These are phyloP conservation scores for Xylota segnis DNA, from an alignment of 2,888 invertebrate genomes.

Conservation along the genomic window DNA sequence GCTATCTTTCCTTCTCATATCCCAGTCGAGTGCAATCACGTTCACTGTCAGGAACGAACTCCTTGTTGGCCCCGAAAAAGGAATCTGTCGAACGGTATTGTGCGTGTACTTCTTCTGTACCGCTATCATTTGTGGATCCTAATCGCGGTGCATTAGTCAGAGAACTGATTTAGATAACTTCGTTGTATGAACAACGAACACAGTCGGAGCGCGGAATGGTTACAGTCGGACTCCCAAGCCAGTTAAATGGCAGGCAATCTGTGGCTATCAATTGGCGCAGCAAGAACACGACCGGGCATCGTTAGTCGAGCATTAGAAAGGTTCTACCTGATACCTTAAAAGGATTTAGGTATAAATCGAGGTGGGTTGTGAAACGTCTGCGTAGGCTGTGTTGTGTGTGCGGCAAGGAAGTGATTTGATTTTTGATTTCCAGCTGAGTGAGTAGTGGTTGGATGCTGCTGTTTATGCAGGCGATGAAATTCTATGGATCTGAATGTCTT, in stretches of 20 bases:
- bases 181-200: slow-evolving; percentile 12
- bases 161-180: slow-evolving; percentile 75
- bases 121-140: slow-evolving; percentile 74
- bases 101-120: slow-evolving; percentile 73
- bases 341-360: slow-evolving; percentile 63
- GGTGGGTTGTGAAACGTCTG: slow-evolving; percentile 34
- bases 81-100: slow-evolving; percentile 74
- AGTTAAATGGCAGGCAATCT: slow-evolving; percentile 66
- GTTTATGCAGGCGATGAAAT: slow-evolving; percentile 40
- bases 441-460: slow-evolving; percentile 33
- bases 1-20: slow-evolving; percentile 61
- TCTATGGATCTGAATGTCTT: slow-evolving; percentile 32
- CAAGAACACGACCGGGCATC: slow-evolving; percentile 57
- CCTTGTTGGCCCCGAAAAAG: slow-evolving; percentile 46
- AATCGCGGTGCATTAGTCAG: slow-evolving; percentile 75
- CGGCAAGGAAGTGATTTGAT: slow-evolving; percentile 59
- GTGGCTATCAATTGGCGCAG: slow-evolving; percentile 74
- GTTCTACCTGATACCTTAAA: slow-evolving; percentile 73
- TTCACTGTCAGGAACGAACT: slow-evolving; percentile 60
- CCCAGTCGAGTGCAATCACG: slow-evolving; percentile 66
- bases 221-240: slow-evolving; percentile 39
- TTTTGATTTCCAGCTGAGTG: slow-evolving; percentile 61
- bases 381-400: slow-evolving; percentile 54
- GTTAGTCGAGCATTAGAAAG: slow-evolving; percentile 72
- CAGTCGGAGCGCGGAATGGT: slow-evolving; percentile 19